Conservation (phyloP, 2,113 vertebrate genomes). For the Crotalus viridis region DNA sequence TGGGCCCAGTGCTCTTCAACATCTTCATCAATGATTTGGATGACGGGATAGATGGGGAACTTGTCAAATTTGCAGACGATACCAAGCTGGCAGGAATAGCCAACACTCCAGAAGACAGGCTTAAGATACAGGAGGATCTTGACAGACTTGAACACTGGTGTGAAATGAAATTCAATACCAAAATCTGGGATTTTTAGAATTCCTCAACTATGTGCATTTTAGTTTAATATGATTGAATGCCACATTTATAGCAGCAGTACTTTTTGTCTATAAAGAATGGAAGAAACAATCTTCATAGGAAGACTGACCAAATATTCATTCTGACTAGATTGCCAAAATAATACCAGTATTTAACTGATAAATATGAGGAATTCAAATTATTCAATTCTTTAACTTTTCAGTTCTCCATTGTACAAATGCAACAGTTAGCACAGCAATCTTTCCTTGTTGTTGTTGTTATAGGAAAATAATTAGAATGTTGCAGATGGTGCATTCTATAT, state of each 20-base stretch:
- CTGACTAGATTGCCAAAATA: neutral
- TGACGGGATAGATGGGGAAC: too few species aligned
- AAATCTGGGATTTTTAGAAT: neutral
- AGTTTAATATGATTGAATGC: neutral
- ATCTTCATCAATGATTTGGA: too few species aligned
- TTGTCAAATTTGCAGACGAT: too few species aligned
- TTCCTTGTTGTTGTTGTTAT: neutral
- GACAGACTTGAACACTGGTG: too few species aligned
- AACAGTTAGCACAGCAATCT: neutral
- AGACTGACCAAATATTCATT: neutral
- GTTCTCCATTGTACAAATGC: neutral
- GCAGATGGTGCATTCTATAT: neutral
- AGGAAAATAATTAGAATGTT: neutral
- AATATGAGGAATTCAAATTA: neutral
- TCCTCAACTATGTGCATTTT: neutral
- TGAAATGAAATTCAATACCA: too few species aligned
- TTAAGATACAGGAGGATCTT: too few species aligned
- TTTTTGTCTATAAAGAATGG: neutral
- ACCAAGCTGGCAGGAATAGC: too few species aligned
- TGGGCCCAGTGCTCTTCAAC: too few species aligned
- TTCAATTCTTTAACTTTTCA: neutral
- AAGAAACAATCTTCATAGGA: neutral
- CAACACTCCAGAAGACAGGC: too few species aligned
- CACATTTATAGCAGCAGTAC: neutral
- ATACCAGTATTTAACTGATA: neutral